phyloP scores from a whole-genome alignment of 2,113 vertebrate species.

The Pluvianellus socialis region DNA sequence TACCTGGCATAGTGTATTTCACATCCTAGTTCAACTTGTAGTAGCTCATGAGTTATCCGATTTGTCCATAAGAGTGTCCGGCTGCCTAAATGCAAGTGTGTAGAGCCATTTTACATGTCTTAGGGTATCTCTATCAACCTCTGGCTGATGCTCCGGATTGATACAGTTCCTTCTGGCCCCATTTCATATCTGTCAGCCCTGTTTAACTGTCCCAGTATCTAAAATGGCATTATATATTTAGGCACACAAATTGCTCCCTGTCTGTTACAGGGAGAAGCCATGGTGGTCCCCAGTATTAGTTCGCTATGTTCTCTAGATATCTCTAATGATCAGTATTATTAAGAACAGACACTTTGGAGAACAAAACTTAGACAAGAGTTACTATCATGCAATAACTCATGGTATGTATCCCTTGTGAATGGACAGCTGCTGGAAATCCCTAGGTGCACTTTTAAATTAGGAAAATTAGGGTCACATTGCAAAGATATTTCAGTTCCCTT shows the following conservation, averaged over 20 bases:
- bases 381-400: not conserved
- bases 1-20: not conserved
- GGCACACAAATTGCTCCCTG: not conserved
- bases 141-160: not conserved
- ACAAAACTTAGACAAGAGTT: not conserved
- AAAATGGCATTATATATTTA: not conserved
- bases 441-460: not conserved
- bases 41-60: not conserved
- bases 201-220: not conserved
- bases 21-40: not conserved
- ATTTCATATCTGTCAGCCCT: not conserved
- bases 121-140: not conserved
- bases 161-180: not conserved
- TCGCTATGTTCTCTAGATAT: not conserved
- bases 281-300: not conserved
- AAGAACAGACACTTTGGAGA: not conserved
- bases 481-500: not conserved
- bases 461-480: not conserved
- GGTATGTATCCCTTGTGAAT: not conserved
- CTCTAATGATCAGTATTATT: not conserved
- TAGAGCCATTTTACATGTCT: not conserved
- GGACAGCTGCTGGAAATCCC: not conserved
- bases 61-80: not conserved
- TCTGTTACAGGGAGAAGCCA: not conserved
- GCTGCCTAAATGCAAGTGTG: not conserved